phyloP scores from a whole-genome alignment of 2,888 invertebrate genomes.

The Drosophila algonquin region DNA sequence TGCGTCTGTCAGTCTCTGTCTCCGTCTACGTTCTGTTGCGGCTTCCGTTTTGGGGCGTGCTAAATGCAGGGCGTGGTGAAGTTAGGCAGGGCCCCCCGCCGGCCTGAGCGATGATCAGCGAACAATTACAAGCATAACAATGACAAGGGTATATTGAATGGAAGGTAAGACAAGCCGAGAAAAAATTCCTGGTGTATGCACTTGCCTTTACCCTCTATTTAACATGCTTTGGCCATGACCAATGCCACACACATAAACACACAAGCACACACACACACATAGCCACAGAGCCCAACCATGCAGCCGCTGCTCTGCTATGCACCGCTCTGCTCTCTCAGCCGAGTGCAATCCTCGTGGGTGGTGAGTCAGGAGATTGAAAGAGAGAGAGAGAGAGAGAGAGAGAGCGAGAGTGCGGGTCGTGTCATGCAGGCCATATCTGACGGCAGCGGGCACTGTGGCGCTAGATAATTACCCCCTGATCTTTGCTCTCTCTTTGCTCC shows the following conservation, averaged over 20 bases:
- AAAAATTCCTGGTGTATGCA: not conserved
- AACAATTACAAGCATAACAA: slow-evolving; percentile 66
- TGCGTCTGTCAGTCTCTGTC: slow-evolving; percentile 17
- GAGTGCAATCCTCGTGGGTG: slow-evolving; percentile 2
- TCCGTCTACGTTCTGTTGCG: slow-evolving; percentile 3
- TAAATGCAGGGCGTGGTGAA: slow-evolving; percentile 38
- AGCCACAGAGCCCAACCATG: not conserved
- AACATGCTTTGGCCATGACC: not conserved
- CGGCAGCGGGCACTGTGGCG: slow-evolving; percentile 21
- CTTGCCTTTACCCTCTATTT: not conserved
- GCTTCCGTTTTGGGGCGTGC: slow-evolving; percentile 55
- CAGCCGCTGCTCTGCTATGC: not conserved
- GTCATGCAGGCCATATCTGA: slow-evolving; percentile 33
- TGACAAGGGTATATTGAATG: slow-evolving; percentile 43
- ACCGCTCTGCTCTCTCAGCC: not conserved
- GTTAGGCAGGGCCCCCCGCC: not conserved
- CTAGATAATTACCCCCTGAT: not conserved
- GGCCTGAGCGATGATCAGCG: slow-evolving; percentile 51
- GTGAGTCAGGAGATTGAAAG: slow-evolving; percentile 7
- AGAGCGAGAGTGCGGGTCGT: not conserved
- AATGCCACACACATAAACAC: not conserved
- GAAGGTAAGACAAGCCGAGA: not conserved
- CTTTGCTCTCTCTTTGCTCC: not conserved
- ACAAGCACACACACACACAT: not conserved
- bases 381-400: not conserved